phyloP scores from a whole-genome alignment of 2,888 invertebrate genomes.

The Synanthedon tipuliformis region DNA sequence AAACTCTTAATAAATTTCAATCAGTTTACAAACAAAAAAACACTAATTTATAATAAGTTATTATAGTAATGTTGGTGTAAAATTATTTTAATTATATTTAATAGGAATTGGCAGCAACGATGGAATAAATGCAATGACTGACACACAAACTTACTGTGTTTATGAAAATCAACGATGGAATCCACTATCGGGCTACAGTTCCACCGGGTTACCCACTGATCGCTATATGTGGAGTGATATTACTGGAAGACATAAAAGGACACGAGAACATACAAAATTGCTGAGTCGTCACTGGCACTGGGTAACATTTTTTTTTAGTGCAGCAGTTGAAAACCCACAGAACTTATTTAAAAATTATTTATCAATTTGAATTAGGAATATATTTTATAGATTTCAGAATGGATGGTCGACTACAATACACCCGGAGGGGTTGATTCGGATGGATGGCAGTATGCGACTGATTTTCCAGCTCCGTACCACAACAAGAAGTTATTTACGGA shows the following conservation, averaged over 20 bases:
- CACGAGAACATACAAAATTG: conserved; percentile 87
- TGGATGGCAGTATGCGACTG: conserved; percentile 96
- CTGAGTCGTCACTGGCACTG: conserved; percentile 91
- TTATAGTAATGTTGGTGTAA: neutral
- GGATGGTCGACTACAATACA: conserved; percentile 92
- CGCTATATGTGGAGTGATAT: conserved; percentile 93
- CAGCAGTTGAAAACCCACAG: neutral
- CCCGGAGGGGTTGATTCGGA: conserved; percentile 91
- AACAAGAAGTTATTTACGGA: conserved; percentile 88
- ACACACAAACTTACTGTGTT: conserved; percentile 87
- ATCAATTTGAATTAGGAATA: conserved; percentile 1
- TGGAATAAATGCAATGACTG: conserved; percentile 78
- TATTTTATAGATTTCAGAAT: conserved; percentile 77
- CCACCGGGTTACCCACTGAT: conserved; percentile 87
- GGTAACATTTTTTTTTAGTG: conserved; percentile 54
- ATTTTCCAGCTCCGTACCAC: conserved; percentile 90
- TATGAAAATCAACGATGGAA: conserved; percentile 97
- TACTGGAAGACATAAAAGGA: conserved; percentile 84
- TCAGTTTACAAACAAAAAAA: too few species aligned
- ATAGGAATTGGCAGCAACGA: conserved; percentile 52
- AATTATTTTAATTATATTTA: neutral
- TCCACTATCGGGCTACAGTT: conserved; percentile 89
- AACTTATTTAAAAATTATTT: neutral
- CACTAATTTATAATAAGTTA: neutral
- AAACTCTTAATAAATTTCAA: too few species aligned